A percentile compares a stretch with the other conserved stretches of the same genome.
Conservation (phyloP, 2,113 vertebrate genomes). For the Phalacrocorax brasilianus region DNA sequence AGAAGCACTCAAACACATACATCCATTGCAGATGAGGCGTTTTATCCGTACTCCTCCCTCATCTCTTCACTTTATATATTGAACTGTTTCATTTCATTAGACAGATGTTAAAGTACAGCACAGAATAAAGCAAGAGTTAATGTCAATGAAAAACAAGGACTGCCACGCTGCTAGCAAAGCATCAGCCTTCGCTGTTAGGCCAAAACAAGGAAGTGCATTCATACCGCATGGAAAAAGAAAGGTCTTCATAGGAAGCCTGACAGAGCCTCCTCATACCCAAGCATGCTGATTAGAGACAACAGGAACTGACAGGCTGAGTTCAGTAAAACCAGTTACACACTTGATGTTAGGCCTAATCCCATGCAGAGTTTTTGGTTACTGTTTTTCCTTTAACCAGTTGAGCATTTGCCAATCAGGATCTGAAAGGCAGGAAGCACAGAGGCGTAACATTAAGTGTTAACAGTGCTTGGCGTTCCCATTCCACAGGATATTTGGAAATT, state of each 20-base stretch:
- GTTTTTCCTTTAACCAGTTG: background rate
- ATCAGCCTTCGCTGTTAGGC: background rate
- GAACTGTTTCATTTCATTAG: background rate
- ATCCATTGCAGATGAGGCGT: background rate
- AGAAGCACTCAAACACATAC: background rate
- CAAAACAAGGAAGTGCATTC: background rate
- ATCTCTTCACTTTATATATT: rapidly evolving
- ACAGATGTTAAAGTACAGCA: background rate
- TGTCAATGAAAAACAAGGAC: background rate
- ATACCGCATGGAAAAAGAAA: background rate
- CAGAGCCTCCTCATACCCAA: background rate
- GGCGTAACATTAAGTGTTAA: rapidly evolving
- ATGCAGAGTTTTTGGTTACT: background rate
- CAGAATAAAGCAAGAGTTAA: background rate
- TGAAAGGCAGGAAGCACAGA: background rate
- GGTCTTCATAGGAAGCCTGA: background rate
- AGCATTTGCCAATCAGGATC: background rate
- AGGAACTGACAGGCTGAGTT: background rate
- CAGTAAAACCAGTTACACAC: background rate
- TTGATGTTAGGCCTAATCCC: background rate
- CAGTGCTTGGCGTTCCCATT: background rate
- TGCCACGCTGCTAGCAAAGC: background rate
- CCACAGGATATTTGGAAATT: background rate
- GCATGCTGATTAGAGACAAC: background rate
- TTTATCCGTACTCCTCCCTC: background rate